Base-by-base conservation (phyloP, 1,140 invertebrate species). In the Teleogryllus occipitalis region DNA sequence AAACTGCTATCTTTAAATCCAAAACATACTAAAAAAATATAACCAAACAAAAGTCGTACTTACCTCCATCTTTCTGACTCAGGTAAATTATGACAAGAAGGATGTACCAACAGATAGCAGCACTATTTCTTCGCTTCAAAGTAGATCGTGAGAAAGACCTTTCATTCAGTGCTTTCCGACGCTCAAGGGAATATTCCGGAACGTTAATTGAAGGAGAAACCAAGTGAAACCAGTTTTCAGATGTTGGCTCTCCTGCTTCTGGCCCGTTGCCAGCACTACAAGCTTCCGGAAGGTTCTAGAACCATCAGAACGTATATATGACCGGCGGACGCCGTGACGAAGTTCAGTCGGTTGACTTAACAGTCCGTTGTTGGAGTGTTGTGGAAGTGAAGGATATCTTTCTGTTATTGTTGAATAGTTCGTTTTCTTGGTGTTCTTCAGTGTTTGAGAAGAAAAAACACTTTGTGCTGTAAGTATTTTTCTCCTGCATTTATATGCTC, bases 251-350 rank as follows among this genome's bases (percentile, higher is more conserved):
- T 47, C 27, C 22, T n/a, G 27, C 47, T 10, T 7, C 46, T 79
- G 78, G 78, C 72, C 15, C 8, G 14, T 75, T 79, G 78, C 78
- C 78, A 79, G 73, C 47, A 72, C 78, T 73, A 73, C 48, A 79
- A 79, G n/a, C 78, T 79, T 79, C 78, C 78, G 78, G 78, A 79
- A 79, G 73, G 72, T 79, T 79, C 54, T 39, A 79, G 78, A 75
- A 74, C 78, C 39, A 47, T 21, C 47, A 65, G 47, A 8, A 72
- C 65, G 48, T 79, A 79, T 79, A 79, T 79, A 79, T 79, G 18
- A 48, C 72, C 47, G 65, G n/a, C 47, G 74, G 22, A 22, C 18
- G 65, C 22, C 27, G 12, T 21, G 22, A 14, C 54, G 54, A 65
- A 39, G 54, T 65, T 65, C 65, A 47, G 46, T 79, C 72, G 78